phyloP scores from a whole-genome alignment of 2,113 vertebrate genomes.

The Colius striatus region DNA sequence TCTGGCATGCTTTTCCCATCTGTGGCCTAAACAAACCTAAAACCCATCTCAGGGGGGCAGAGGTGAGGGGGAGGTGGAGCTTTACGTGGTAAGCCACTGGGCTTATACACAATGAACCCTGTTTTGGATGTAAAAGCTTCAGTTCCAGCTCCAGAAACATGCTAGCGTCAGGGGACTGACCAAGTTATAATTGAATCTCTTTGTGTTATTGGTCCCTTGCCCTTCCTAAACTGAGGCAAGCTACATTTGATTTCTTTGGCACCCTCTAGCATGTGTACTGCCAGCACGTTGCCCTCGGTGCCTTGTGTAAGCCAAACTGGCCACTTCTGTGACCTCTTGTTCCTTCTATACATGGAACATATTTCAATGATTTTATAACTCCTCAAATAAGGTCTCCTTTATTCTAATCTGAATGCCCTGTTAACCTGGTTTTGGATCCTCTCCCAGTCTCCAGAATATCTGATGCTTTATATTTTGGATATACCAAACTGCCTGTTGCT shows the following conservation, averaged over 20 bases:
- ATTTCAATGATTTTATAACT: slow-evolving; percentile 32
- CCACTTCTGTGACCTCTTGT: slow-evolving; percentile 57
- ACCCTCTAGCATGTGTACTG: background rate
- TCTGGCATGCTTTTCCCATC: background rate
- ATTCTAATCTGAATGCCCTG: slow-evolving; percentile 32
- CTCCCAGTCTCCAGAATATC: slow-evolving; percentile 35
- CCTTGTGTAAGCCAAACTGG: slow-evolving; percentile 35
- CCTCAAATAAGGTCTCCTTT: slow-evolving; percentile 53
- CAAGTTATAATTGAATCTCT: slow-evolving; percentile 54
- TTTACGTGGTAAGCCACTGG: background rate
- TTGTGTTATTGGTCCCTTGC: slow-evolving; percentile 51
- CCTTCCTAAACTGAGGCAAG: slow-evolving; percentile 30
- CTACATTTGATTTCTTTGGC: slow-evolving; percentile 65
- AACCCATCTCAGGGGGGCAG: background rate
- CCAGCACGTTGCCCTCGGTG: slow-evolving; percentile 33
- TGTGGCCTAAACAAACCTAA: background rate
- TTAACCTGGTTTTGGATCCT: slow-evolving; percentile 32
- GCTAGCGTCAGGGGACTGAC: slow-evolving; percentile 18
- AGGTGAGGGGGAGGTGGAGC: background rate
- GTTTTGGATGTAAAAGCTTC: slow-evolving; percentile 17
- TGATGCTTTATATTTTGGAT: slow-evolving; percentile 19
- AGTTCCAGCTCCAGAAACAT: slow-evolving; percentile 23
- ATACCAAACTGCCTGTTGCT: background rate
- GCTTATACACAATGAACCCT: background rate
- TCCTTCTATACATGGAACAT: slow-evolving; percentile 48